phyloP scores from a whole-genome alignment of 2,888 invertebrate genomes.

The Dolichopus griseipennis region DNA sequence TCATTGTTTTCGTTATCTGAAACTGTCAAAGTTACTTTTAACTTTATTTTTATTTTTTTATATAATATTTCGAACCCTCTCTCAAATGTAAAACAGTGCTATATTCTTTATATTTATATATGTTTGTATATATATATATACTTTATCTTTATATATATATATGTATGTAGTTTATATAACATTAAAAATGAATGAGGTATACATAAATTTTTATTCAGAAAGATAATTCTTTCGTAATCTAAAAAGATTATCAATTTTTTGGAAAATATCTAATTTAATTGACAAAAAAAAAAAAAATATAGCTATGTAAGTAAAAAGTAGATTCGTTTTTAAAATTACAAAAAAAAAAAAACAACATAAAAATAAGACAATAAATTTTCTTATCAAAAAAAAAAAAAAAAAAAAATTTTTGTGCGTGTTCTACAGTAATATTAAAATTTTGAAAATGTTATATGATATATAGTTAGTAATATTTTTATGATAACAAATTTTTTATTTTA shows the following conservation, averaged over 20 bases:
- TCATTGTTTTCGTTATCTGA: conserved; percentile 1
- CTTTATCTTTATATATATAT: not conserved
- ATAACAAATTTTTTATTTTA: no score
- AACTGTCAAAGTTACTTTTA: conserved; percentile 3
- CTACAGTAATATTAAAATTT: not conserved
- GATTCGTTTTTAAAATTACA: not conserved
- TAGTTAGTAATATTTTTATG: conserved; percentile 2
- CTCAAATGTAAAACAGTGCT: not conserved
- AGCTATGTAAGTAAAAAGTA: no score
- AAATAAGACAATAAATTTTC: no score
- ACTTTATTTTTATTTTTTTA: not conserved
- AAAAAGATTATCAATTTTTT: conserved; percentile 1
- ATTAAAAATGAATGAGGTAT: not conserved
- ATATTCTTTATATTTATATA: not conserved
- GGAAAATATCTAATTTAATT: not conserved
- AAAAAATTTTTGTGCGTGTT: not conserved
- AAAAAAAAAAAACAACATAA: no score
- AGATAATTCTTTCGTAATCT: not conserved
- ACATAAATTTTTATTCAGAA: not conserved
- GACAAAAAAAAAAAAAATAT: no score
- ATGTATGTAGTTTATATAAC: not conserved
- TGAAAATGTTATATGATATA: not conserved
- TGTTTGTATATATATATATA: not conserved
- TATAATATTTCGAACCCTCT: not conserved
- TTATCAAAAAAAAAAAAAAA: not conserved